phyloP scores from a whole-genome alignment of 2,888 invertebrate genomes.

The Epistrophella euchroma region DNA sequence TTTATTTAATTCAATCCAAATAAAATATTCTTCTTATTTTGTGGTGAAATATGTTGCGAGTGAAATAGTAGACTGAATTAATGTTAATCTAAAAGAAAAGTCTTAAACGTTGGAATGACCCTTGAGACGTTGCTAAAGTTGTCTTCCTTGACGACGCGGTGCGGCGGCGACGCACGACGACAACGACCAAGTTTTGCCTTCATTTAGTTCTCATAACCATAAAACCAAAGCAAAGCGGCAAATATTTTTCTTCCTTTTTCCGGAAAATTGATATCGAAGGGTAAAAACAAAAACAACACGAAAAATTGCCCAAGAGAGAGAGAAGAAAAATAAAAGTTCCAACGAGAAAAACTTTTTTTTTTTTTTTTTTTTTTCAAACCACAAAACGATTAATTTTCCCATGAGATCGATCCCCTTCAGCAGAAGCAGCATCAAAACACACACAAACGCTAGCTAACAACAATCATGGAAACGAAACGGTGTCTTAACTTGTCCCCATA shows the following conservation, averaged over 20 bases:
- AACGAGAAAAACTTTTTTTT: neutral
- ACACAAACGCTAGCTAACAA: neutral
- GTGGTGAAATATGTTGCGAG: neutral
- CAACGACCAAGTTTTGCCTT: conserved; percentile 25
- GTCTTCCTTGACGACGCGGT: neutral
- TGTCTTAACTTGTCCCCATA: conserved; percentile 20
- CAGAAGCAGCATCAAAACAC: conserved; percentile 11
- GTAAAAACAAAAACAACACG: conserved; percentile 17
- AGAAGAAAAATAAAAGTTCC: neutral
- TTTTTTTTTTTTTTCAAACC: conserved; percentile 40
- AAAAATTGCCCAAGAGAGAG: neutral
- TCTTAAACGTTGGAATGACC: conserved; percentile 48
- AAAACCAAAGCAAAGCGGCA: conserved; percentile 49
- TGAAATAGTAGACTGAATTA: neutral
- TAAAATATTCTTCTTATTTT: conserved; percentile 50
- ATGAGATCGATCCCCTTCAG: conserved; percentile 52
- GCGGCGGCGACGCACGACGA: neutral
- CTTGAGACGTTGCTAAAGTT: conserved; percentile 45
- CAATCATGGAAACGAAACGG: neutral
- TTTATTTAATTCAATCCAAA: conserved; percentile 67
- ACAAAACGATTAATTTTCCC: conserved; percentile 74
- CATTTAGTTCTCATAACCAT: conserved; percentile 42
- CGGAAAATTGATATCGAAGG: conserved; percentile 68
- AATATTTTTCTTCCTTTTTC: conserved; percentile 48
- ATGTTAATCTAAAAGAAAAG: conserved; percentile 10